Conservation (phyloP, 2,113 vertebrate species). For the Silurus asotus region DNA sequence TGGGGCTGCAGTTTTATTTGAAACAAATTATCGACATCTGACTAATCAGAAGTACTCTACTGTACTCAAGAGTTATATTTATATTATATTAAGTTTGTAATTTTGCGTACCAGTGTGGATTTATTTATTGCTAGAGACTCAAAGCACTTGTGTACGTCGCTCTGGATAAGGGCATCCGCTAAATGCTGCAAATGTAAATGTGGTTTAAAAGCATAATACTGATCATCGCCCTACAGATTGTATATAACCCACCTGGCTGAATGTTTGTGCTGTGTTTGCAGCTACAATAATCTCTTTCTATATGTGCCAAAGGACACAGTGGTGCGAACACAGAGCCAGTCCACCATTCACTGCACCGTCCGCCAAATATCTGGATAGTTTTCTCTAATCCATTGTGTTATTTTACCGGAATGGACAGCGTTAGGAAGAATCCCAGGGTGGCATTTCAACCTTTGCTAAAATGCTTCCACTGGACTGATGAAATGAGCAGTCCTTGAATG, state of each 20-base stretch:
- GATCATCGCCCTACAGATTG: neutral
- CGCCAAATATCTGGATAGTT: neutral
- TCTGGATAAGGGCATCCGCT: too few relatives aligned
- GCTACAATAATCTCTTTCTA: slow-evolving; percentile 42
- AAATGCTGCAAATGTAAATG: too few relatives aligned
- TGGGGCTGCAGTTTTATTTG: neutral
- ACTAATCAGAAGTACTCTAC: too few relatives aligned
- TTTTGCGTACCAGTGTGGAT: too few relatives aligned
- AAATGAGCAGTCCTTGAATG: neutral
- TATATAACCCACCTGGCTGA: slow-evolving; percentile 24
- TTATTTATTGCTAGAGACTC: too few relatives aligned
- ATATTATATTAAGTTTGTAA: too few relatives aligned
- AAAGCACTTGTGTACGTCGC: too few relatives aligned
- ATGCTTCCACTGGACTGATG: neutral
- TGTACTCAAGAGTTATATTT: too few relatives aligned
- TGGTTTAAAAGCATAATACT: too few relatives aligned
- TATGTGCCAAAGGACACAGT: slow-evolving; percentile 35
- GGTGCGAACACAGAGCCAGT: slow-evolving; percentile 15
- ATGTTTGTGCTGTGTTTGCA: slow-evolving; percentile 22
- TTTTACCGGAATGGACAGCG: neutral
- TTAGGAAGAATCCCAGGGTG: neutral
- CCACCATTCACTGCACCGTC: slow-evolving; percentile 24
- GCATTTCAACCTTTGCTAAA: neutral
- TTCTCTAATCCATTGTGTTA: slow-evolving; percentile 27
- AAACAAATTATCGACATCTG: neutral